Percentiles rank a stretch among this genome's conserved stretches.
Conservation (phyloP, 2,888 invertebrate species). For the Cataglyphis rosenhaueri region DNA sequence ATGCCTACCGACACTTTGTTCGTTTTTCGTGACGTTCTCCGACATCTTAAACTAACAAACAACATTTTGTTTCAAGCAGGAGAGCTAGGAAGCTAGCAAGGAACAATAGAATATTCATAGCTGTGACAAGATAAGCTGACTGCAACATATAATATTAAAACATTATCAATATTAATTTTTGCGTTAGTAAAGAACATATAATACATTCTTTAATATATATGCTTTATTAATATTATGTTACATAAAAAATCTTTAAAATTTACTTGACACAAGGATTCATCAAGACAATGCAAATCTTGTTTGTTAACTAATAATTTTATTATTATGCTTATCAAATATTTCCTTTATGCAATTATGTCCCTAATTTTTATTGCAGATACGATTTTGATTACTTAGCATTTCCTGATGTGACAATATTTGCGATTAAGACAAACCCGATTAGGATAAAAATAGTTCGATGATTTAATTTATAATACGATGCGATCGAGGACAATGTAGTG, state of each 20-base stretch:
- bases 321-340: not conserved
- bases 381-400: not conserved
- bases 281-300: not conserved
- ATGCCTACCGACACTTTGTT: conserved; percentile 57
- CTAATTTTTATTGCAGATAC: conserved; percentile 15
- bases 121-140: not conserved
- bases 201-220: not conserved
- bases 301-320: conserved; percentile 22
- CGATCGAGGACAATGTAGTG: conserved; percentile 59
- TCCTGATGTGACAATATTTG: conserved; percentile 7
- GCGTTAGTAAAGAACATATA: not conserved
- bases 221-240: not conserved
- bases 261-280: not conserved
- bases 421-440: conserved; percentile 61
- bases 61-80: conserved; percentile 14
- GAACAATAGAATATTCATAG: not conserved
- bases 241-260: not conserved
- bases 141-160: not conserved
- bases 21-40: conserved; percentile 67
- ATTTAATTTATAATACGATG: conserved; percentile 57
- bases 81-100: not conserved
- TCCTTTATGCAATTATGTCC: not conserved
- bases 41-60: conserved; percentile 47
- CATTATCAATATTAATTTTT: not conserved
- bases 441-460: conserved; percentile 59